Conservation (phyloP, 2,113 vertebrate species). For the Tachycineta bicolor region DNA sequence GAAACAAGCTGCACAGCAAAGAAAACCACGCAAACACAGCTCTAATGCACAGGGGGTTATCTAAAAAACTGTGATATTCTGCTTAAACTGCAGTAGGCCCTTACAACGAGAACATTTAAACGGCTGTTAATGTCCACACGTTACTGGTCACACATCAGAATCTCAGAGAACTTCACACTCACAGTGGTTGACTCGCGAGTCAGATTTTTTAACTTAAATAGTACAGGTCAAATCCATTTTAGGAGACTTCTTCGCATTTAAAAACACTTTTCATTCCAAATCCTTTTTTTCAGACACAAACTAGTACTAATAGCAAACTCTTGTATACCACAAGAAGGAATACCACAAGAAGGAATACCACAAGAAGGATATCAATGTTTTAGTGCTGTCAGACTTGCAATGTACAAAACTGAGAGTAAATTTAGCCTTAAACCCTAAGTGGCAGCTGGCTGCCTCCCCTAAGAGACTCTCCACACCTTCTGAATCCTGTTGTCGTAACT, state of each 20-base stretch:
- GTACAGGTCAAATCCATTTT: background rate
- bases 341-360: background rate
- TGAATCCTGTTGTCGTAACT: background rate
- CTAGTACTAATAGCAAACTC: background rate
- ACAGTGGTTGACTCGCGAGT: background rate
- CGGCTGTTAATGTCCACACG: background rate
- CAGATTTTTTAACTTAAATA: background rate
- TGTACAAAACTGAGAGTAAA: background rate
- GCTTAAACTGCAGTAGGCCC: background rate
- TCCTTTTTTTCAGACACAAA: background rate
- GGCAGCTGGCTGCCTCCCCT: background rate
- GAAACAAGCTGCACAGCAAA: background rate
- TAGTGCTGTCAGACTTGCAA: background rate
- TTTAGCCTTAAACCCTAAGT: background rate
- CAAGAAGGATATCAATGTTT: background rate
- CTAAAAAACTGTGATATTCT: background rate
- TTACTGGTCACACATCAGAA: background rate
- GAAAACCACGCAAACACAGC: background rate
- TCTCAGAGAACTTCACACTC: background rate
- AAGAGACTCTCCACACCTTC: background rate
- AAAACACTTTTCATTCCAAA: background rate
- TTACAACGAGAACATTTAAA: background rate
- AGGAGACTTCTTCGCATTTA: background rate
- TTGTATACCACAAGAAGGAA: background rate
- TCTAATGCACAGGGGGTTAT: background rate